Evolutionary conservation across 2,888 invertebrate genomes (phyloP).

Genomic region (Zele albiditarsus): DNA sequence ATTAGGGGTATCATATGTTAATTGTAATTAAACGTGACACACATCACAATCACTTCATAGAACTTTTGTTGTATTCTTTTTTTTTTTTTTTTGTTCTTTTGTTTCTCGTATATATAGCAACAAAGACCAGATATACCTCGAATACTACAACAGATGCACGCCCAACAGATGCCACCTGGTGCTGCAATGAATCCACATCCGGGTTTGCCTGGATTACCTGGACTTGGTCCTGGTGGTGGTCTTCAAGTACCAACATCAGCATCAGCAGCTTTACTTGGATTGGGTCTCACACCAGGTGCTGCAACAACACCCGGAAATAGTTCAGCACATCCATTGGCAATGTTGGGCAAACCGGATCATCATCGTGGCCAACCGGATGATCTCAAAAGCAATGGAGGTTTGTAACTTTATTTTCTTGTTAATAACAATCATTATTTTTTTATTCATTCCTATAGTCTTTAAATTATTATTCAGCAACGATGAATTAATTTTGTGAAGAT

Average conservation of each 20-base stretch:
- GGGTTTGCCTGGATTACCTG: conserved; percentile 76
- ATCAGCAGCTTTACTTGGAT: conserved; percentile 74
- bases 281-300: conserved; percentile 70
- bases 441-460: not conserved
- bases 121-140: conserved; percentile 88
- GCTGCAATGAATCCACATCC: conserved; percentile 83
- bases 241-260: conserved; percentile 72
- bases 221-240: conserved; percentile 71
- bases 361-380: conserved; percentile 81
- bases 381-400: conserved; percentile 84
- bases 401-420: conserved; percentile 8
- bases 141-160: conserved; percentile 93
- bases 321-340: conserved; percentile 83
- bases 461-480: too few species aligned
- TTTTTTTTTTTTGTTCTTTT: conserved; percentile 13
- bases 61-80: not conserved
- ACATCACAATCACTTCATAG: not conserved
- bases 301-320: conserved; percentile 78
- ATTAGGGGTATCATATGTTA: not conserved
- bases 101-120: conserved; percentile 78
- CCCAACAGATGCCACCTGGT: conserved; percentile 86
- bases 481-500: too few species aligned
- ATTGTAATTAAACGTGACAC: not conserved
- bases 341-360: conserved; percentile 85
- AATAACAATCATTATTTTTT: not conserved